Conservation (phyloP, 1,140 invertebrate genomes). For the Zaprionus africanus region DNA sequence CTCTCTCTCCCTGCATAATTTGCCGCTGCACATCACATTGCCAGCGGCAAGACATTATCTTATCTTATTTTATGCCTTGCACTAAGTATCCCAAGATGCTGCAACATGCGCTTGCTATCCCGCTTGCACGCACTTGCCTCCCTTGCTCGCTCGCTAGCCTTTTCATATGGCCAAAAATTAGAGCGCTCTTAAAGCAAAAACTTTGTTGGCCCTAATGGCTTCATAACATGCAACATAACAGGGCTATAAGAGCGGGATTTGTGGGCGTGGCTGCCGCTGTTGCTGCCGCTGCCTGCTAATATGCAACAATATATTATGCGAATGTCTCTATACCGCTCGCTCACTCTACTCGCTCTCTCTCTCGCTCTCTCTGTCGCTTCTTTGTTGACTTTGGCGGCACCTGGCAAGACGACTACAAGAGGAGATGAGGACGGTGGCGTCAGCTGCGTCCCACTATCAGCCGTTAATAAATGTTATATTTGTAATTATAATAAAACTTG, state of each 20-base stretch:
- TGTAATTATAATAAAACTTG: slow-evolving; percentile 83
- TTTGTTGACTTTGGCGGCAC: slow-evolving; percentile 66
- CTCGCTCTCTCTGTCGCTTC: neutral
- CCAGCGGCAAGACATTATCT: slow-evolving; percentile 27
- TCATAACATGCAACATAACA: slow-evolving; percentile 81
- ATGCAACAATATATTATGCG: slow-evolving; percentile 79
- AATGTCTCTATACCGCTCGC: slow-evolving; percentile 35
- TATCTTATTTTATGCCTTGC: slow-evolving; percentile 35
- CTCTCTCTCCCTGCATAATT: neutral
- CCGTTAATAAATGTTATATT: slow-evolving; percentile 82
- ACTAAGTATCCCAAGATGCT: slow-evolving; percentile 50
- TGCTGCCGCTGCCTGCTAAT: slow-evolving; percentile 60
- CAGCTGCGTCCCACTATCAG: slow-evolving; percentile 58
- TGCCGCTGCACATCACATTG: slow-evolving; percentile 26
- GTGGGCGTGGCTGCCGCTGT: slow-evolving; percentile 54
- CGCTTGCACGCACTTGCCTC: too few relatives aligned
- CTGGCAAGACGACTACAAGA: slow-evolving; percentile 52
- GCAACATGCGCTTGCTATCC: slow-evolving; percentile 18
- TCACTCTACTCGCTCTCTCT: neutral
- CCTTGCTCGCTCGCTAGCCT: neutral
- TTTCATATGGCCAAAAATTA: slow-evolving; percentile 49
- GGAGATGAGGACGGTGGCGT: slow-evolving; percentile 30
- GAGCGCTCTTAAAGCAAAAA: slow-evolving; percentile 75
- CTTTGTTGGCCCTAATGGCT: slow-evolving; percentile 77
- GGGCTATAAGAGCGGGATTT: slow-evolving; percentile 57